phyloP scores from a whole-genome alignment of 53 echinoderm and acorn worm species.

The Astropecten irregularis region DNA sequence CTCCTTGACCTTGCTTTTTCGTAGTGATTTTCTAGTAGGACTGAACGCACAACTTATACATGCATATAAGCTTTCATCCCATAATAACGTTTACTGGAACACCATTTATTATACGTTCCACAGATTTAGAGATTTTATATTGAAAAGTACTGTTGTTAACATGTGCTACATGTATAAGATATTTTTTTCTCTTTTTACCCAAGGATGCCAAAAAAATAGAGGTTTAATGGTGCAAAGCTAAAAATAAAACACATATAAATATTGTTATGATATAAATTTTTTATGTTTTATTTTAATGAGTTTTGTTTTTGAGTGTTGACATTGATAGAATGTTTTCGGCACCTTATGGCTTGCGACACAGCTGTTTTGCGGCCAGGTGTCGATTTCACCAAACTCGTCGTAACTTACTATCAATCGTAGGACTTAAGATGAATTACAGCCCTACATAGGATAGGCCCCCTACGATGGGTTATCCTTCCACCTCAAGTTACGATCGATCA shows the following conservation, averaged over 20 bases:
- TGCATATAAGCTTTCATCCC: too few relatives aligned
- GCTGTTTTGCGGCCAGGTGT: too few relatives aligned
- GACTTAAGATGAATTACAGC: too few relatives aligned
- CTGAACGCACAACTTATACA: too few relatives aligned
- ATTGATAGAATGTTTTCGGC: background rate
- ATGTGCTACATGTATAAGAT: background rate
- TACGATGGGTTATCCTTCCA: too few relatives aligned
- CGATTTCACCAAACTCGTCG: too few relatives aligned
- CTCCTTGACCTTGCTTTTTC: background rate
- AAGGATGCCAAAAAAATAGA: constrained; percentile 27
- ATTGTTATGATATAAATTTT: background rate
- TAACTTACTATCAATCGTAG: too few relatives aligned
- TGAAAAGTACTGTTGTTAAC: constrained; percentile 34
- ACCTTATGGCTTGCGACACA: too few relatives aligned
- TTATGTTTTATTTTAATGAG: background rate
- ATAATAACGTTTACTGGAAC: background rate
- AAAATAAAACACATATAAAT: background rate
- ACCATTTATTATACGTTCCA: too few relatives aligned
- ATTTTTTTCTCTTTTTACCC: background rate
- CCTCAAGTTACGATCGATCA: too few relatives aligned
- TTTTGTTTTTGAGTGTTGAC: constrained; percentile 8
- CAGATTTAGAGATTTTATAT: background rate
- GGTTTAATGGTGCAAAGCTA: constrained; percentile 2
- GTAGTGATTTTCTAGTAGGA: background rate
- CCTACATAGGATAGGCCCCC: too few relatives aligned